Evolutionary conservation across 2,797 vertebrate species (phyloP).

Genomic region (Poecile montanus): DNA sequence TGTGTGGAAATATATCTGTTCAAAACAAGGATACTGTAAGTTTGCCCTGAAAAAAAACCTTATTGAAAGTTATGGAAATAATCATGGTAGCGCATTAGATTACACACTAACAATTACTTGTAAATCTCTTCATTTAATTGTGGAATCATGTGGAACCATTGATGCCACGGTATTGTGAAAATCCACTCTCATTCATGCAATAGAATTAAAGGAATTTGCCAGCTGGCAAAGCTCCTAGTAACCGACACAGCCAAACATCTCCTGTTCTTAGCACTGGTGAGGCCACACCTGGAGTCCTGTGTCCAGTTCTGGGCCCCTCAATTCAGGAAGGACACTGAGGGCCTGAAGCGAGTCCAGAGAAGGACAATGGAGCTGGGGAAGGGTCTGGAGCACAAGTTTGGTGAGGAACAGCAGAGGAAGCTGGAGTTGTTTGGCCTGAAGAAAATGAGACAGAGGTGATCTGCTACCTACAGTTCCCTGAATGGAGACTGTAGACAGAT

Average conservation of each 20-base stretch:
- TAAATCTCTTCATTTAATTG: not conserved
- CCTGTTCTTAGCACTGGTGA: not conserved
- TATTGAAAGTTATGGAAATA: not conserved
- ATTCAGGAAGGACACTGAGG: not conserved
- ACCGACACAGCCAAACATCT: not conserved
- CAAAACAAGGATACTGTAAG: not conserved
- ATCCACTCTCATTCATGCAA: not conserved
- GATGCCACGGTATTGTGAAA: not conserved
- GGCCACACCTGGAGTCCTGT: not conserved
- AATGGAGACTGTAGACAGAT: not conserved
- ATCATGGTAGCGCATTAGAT: not conserved
- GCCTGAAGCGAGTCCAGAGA: not conserved
- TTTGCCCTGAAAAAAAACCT: not conserved
- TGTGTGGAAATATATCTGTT: not conserved
- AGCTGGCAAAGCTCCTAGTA: not conserved
- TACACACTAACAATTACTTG: not conserved
- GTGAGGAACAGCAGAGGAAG: not conserved
- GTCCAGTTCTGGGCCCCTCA: not conserved
- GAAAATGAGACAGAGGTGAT: not conserved
- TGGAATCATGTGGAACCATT: not conserved
- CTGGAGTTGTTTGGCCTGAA: not conserved
- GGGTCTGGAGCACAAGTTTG: not conserved
- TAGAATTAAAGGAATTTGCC: not conserved
- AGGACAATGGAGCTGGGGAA: fast-evolving
- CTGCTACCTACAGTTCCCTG: not conserved